Conservation (phyloP, 2,888 invertebrate species). For the Dynastes hyllus region DNA sequence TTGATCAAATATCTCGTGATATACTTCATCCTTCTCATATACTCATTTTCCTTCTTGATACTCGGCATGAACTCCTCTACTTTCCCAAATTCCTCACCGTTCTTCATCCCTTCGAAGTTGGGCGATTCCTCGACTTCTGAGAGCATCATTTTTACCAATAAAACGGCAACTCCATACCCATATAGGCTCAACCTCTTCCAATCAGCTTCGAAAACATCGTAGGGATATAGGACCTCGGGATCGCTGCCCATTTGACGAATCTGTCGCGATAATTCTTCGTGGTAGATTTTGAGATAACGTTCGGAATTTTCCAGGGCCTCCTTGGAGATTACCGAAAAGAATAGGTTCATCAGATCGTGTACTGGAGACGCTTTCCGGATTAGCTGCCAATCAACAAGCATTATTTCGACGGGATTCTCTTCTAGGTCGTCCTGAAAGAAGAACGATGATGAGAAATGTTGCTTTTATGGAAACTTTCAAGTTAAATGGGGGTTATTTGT, state of each 20-base stretch:
- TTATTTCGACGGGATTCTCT: conserved; percentile 55
- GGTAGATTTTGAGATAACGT: conserved; percentile 62
- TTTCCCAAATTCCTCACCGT: conserved; percentile 46
- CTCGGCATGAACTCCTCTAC: conserved; percentile 49
- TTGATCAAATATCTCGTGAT: conserved; percentile 34
- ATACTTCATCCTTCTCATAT: conserved; percentile 44
- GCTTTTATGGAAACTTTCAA: neutral
- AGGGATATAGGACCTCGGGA: conserved; percentile 44
- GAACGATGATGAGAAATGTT: conserved; percentile 3
- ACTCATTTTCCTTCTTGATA: conserved; percentile 53
- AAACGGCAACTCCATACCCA: conserved; percentile 54
- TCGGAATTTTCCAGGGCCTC: conserved; percentile 62
- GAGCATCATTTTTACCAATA: conserved; percentile 57
- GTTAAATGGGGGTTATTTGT: no score
- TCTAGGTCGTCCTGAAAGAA: conserved; percentile 50
- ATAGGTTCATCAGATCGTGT: conserved; percentile 64
- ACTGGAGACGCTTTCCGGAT: conserved; percentile 59
- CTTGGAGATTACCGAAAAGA: conserved; percentile 64
- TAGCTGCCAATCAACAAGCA: conserved; percentile 62
- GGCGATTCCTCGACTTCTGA: conserved; percentile 54
- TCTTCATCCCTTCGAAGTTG: conserved; percentile 53
- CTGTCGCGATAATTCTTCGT: conserved; percentile 60
- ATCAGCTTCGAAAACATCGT: conserved; percentile 56
- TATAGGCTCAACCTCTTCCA: conserved; percentile 57
- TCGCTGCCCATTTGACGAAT: conserved; percentile 58